Evolutionary conservation across 2,113 vertebrate genomes (phyloP).

Genomic region (Semnornis frantzii): DNA sequence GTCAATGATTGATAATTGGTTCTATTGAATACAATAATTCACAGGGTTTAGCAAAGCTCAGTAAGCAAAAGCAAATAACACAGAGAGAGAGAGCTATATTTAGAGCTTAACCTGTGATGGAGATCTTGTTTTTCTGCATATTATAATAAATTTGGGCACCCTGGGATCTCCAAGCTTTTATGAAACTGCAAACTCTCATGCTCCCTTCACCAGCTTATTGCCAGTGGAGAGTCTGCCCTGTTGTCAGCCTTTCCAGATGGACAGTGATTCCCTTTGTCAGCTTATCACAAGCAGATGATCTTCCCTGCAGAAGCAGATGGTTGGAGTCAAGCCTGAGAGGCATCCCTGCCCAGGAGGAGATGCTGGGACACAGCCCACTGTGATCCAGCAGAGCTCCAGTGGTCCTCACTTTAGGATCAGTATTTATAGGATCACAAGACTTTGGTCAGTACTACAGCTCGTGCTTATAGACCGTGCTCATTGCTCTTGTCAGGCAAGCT

Average conservation of each 20-base stretch:
- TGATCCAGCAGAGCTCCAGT: not conserved
- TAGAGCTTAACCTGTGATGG: not conserved
- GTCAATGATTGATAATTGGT: not conserved
- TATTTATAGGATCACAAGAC: not conserved
- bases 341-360: not conserved
- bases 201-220: not conserved
- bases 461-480: not conserved
- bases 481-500: not conserved
- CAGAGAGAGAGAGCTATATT: not conserved
- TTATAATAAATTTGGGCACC: not conserved
- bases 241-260: not conserved
- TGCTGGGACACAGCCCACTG: not conserved
- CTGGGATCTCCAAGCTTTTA: not conserved
- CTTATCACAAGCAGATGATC: not conserved
- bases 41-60: not conserved
- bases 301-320: not conserved
- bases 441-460: not conserved
- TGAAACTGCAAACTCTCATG: not conserved
- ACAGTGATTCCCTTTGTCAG: not conserved
- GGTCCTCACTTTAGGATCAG: not conserved
- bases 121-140: not conserved
- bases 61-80: not conserved
- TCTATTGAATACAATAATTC: not conserved
- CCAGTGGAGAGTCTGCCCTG: not conserved
- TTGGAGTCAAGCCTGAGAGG: not conserved